Base-by-base conservation (phyloP, 2,888 invertebrate genomes). In the Synanthedon andrenaeformis region DNA sequence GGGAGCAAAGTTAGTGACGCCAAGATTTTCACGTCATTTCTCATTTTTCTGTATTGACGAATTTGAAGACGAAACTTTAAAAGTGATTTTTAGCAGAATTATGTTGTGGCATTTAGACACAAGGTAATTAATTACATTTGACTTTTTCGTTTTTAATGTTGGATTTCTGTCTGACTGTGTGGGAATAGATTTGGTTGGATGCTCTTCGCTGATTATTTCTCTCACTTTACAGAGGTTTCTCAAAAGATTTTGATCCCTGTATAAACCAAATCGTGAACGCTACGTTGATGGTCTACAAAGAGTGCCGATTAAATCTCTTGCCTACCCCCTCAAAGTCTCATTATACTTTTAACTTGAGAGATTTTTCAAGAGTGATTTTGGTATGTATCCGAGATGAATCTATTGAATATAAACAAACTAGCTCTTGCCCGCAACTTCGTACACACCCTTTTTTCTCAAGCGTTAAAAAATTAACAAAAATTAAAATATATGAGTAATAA, bases 91-190 rank as follows among this genome's bases (percentile, higher is more conserved):
- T 69, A 93, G 94, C 55, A 92, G 93, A 74, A 97, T 98, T 59
- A 92, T 97, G 82, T 86, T 96, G 41, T 98, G 98, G 98, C 98
- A 98, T 89, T 91, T 98, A 66, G 96, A 96, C 69, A 94, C 96
- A n/a, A 93, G 94, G 96, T 92, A 68, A 49, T 12, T 19, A 49
- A 19, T 19, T 17, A 1, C 8, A 19, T 14, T 12, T 3, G 8
- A 10, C 10, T 10, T 35, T 35, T 35, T 35, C 10, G 3, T 35
- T 35, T 35, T 35, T 10, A 10, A 35, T 35, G 35, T 35, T 35
- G 35, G 35, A 35, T 35, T 35, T 35, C 10, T n/a, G 35, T 35
- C 35, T 35, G 35, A 35, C 35, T 10, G 35, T 8, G 8, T 35
- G 35, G 35, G 10, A 3, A 35, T 35, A 35, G 8, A 35, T 35